Evolutionary conservation across 2,888 invertebrate species (phyloP).

Genomic region (Phytoseiulus persimilis): DNA sequence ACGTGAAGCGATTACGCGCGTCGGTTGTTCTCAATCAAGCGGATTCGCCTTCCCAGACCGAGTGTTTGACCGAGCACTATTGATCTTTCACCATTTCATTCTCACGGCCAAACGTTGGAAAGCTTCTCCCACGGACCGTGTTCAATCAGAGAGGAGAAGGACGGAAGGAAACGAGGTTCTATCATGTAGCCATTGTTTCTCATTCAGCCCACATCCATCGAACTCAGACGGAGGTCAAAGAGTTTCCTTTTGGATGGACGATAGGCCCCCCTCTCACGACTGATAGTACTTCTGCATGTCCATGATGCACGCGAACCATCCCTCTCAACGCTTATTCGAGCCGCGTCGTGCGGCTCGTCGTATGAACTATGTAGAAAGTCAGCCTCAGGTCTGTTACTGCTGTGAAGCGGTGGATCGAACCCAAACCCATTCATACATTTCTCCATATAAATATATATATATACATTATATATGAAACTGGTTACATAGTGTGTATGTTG

Average conservation of each 20-base stretch:
- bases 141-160: too few relatives aligned
- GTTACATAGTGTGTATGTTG: conserved; percentile 5
- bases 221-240: too few relatives aligned
- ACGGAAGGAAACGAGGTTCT: too few relatives aligned
- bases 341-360: not conserved
- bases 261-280: not conserved
- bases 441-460: not conserved
- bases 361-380: not conserved
- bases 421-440: not conserved
- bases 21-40: not conserved
- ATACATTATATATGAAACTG: not conserved
- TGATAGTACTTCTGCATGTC: not conserved
- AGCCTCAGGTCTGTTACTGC: not conserved
- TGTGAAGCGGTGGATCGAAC: not conserved
- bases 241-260: not conserved
- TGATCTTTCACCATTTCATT: too few relatives aligned
- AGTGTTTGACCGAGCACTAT: too few relatives aligned
- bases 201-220: too few relatives aligned
- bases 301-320: not conserved
- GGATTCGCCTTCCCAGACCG: too few relatives aligned
- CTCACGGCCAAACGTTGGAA: too few relatives aligned
- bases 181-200: too few relatives aligned
- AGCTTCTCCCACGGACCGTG: too few relatives aligned
- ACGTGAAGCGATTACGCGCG: not conserved
- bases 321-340: not conserved